These are phyloP conservation scores for Nymphalis c-album DNA, from an alignment of 2,888 invertebrate species.

Conservation along the genomic window DNA sequence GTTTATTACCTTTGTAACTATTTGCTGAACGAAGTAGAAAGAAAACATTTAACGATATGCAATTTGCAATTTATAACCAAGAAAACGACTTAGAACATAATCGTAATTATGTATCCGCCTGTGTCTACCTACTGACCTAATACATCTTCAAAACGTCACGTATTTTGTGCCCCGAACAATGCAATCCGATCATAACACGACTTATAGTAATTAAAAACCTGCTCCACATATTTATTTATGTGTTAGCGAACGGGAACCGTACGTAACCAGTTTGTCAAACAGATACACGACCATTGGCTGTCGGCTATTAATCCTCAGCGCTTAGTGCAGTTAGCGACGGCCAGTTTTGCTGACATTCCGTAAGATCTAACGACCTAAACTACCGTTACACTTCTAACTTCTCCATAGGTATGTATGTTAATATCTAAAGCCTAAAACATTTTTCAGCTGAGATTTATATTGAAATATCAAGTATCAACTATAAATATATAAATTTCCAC, in stretches of 20 bases:
- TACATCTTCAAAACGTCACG: too few relatives aligned
- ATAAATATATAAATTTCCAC: too few relatives aligned
- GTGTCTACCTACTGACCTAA: too few relatives aligned
- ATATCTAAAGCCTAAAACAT: background rate
- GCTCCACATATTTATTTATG: background rate
- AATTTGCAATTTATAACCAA: too few relatives aligned
- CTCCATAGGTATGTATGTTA: background rate
- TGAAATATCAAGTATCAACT: background rate
- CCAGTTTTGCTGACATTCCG: conserved; percentile 23
- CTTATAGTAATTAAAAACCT: too few relatives aligned
- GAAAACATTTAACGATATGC: too few relatives aligned
- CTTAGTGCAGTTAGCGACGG: conserved; percentile 18
- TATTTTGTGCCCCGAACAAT: too few relatives aligned
- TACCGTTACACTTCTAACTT: background rate
- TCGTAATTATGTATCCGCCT: too few relatives aligned
- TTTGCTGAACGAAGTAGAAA: too few relatives aligned
- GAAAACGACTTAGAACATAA: too few relatives aligned
- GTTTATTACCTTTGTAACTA: too few relatives aligned
- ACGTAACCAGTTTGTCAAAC: conserved; percentile 22
- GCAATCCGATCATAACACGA: too few relatives aligned
- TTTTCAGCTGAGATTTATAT: background rate
- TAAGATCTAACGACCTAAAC: conserved; percentile 14
- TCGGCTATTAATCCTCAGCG: conserved; percentile 16
- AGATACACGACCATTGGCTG: conserved; percentile 21
- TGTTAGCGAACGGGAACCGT: background rate